Percentiles rank a stretch among this genome's conserved stretches.
These are phyloP conservation scores for Alligator mississippiensis DNA, from an alignment of 2,113 vertebrate species.

Conservation along the genomic window DNA sequence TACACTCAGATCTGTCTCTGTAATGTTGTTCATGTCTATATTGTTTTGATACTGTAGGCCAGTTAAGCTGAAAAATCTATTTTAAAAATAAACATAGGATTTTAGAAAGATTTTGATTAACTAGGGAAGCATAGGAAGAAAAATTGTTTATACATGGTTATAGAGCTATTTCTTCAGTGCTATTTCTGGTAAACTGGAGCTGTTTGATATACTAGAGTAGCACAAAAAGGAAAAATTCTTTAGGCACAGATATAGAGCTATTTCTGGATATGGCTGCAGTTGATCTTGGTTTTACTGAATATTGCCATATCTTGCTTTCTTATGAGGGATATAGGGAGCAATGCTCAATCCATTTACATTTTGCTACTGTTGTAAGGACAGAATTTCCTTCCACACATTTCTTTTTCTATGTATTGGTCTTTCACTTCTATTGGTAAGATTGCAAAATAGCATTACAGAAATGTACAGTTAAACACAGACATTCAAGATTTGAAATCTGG, in stretches of 20 bases:
- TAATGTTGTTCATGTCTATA: slow-evolving; percentile 49
- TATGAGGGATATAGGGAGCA: neutral
- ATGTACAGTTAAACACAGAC: neutral
- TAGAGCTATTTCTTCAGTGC: slow-evolving; percentile 61
- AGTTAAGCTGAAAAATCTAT: slow-evolving; percentile 51
- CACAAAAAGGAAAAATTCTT: slow-evolving; percentile 23
- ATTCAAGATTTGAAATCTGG: neutral
- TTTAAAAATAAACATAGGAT: slow-evolving; percentile 64
- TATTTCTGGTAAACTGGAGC: slow-evolving; percentile 61
- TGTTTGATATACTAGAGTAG: slow-evolving; percentile 18
- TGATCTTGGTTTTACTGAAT: slow-evolving; percentile 13
- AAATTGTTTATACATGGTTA: slow-evolving; percentile 61
- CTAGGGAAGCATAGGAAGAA: slow-evolving; percentile 50
- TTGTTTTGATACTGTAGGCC: slow-evolving; percentile 64
- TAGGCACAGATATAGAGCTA: neutral
- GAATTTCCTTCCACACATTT: slow-evolving; percentile 10
- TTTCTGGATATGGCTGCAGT: slow-evolving; percentile 17
- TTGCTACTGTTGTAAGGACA: neutral
- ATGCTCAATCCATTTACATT: neutral
- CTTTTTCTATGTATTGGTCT: slow-evolving; percentile 6
- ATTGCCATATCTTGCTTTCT: neutral
- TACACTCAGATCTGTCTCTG: slow-evolving; percentile 24
- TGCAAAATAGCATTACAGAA: neutral
- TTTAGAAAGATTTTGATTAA: slow-evolving; percentile 63
- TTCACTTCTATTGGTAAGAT: slow-evolving; percentile 14